Evolutionary conservation across 2,888 invertebrate species (phyloP).

Genomic region (Latrodectus elegans): DNA sequence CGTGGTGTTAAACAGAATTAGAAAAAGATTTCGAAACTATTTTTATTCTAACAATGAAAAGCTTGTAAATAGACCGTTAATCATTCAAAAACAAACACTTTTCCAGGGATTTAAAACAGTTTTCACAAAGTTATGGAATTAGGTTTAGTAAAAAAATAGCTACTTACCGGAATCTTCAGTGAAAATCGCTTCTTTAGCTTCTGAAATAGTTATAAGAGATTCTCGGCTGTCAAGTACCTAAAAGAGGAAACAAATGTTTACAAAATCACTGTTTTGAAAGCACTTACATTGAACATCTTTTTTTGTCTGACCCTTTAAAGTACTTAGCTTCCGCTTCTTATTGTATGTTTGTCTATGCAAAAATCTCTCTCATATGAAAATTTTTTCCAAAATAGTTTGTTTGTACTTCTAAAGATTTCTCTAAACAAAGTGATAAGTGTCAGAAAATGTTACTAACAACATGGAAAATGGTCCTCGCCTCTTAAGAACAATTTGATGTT

Average conservation of each 20-base stretch:
- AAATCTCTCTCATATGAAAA: too few relatives aligned
- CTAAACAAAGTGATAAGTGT: too few relatives aligned
- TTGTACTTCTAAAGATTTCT: too few relatives aligned
- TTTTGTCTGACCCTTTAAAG: too few relatives aligned
- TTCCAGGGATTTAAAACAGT: background rate
- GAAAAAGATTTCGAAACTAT: background rate
- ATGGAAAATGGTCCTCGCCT: too few relatives aligned
- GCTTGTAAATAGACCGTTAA: background rate
- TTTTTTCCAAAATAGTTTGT: too few relatives aligned
- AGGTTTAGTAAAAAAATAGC: background rate
- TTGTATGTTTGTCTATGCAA: too few relatives aligned
- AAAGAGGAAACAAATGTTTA: constrained; percentile 6
- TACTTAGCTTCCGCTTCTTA: too few relatives aligned
- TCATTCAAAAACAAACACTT: background rate
- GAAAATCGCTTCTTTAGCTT: constrained; percentile 76
- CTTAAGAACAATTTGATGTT: too few relatives aligned
- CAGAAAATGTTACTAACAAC: too few relatives aligned
- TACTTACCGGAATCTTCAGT: constrained; percentile 74
- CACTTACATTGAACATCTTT: too few relatives aligned
- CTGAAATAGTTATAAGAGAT: constrained; percentile 72
- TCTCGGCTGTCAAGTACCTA: constrained; percentile 73
- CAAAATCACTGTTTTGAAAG: too few relatives aligned
- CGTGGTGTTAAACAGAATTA: background rate
- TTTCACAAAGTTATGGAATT: background rate
- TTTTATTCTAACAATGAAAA: background rate